phyloP scores from a whole-genome alignment of 23 tunicate species.

The Diplosoma virens region DNA sequence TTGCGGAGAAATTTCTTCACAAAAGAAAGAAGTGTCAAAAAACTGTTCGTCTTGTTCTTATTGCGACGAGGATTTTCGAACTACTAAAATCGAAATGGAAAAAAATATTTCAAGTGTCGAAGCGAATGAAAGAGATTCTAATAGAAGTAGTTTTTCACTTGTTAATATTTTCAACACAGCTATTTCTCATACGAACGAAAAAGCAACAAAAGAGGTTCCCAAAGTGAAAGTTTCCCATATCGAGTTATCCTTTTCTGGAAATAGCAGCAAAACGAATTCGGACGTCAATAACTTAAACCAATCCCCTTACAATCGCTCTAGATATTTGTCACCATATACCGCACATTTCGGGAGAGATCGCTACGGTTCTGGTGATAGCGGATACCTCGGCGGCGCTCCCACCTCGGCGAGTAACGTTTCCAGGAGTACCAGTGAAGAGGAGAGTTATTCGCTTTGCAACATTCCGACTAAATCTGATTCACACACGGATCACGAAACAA shows the following conservation, averaged over 20 bases:
- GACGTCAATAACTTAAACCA: background rate
- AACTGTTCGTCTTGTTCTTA: too few relatives aligned
- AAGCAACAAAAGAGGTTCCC: background rate
- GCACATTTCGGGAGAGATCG: background rate
- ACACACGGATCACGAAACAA: background rate
- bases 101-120: too few relatives aligned
- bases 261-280: background rate
- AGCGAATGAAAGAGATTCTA: too few relatives aligned
- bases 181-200: background rate
- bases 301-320: background rate
- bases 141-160: too few relatives aligned
- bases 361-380: conserved; percentile 14
- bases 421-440: background rate
- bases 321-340: background rate
- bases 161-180: too few relatives aligned
- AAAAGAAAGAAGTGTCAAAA: too few relatives aligned
- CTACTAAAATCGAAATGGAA: too few relatives aligned
- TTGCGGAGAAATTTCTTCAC: too few relatives aligned
- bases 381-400: conserved; percentile 11
- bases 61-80: too few relatives aligned
- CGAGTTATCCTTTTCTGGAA: background rate
- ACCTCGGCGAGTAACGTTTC: conserved; percentile 2
- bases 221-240: conserved; percentile 18
- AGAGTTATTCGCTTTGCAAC: background rate
- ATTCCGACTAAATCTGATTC: background rate